Conservation (phyloP, 2,113 vertebrate species). For the Ictalurus punctatus region DNA sequence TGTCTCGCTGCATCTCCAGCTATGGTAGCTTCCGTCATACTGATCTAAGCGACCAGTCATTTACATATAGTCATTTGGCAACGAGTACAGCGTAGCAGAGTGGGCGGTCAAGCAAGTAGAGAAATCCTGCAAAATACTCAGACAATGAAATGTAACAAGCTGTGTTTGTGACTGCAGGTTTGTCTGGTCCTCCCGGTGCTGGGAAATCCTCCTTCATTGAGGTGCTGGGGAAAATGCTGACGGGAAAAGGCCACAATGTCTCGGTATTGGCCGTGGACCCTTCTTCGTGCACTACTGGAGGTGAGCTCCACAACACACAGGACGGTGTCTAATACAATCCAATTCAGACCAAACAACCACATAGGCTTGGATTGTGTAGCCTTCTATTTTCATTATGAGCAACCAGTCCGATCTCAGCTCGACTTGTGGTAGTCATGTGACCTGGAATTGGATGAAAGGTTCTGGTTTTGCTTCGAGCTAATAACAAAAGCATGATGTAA, state of each 20-base stretch:
- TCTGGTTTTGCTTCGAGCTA: not conserved
- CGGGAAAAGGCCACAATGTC: constrained; percentile 84
- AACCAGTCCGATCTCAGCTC: not conserved
- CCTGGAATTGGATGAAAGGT: not conserved
- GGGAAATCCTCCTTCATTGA: constrained; percentile 98
- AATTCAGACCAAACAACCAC: not conserved
- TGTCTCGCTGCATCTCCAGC: not conserved
- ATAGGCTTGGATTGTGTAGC: not conserved
- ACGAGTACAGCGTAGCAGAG: not conserved
- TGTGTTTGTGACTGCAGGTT: constrained; percentile 70
- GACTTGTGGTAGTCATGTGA: not conserved
- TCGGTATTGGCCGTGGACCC: constrained; percentile 95
- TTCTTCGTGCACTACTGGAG: constrained; percentile 93
- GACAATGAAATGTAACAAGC: not conserved
- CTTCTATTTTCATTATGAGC: not conserved
- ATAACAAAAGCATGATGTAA: too few species aligned
- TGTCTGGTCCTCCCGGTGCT: constrained; percentile 95
- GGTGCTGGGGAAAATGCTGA: constrained; percentile 95
- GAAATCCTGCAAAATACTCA: not conserved
- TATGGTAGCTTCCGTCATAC: not conserved
- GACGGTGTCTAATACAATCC: not conserved
- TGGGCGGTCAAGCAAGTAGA: not conserved
- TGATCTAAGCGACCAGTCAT: not conserved
- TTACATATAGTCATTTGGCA: not conserved
- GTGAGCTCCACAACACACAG: constrained; percentile 66